Evolutionary conservation across 1,140 invertebrate genomes (phyloP).

Genomic region (Cotesia glomerata): DNA sequence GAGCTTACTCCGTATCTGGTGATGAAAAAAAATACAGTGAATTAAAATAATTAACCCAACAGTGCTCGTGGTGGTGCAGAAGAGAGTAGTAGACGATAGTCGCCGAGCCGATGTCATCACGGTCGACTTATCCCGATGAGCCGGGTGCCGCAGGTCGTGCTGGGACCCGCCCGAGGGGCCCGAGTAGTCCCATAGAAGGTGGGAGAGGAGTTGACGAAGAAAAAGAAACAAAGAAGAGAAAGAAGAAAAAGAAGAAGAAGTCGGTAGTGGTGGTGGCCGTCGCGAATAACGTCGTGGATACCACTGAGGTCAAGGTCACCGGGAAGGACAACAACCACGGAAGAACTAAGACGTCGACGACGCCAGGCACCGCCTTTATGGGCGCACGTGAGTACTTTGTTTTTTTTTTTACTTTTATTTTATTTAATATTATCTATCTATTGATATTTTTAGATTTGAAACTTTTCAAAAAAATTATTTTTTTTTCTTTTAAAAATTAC

Average conservation of each 20-base stretch:
- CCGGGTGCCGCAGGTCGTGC: constrained; percentile 48
- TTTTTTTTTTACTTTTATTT: background rate
- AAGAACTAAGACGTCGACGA: constrained; percentile 32
- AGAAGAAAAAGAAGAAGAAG: constrained; percentile 31
- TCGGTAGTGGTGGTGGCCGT: background rate
- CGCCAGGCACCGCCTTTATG: constrained; percentile 54
- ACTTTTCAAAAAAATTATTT: background rate
- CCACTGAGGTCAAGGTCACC: constrained; percentile 32
- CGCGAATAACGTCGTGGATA: too few relatives aligned
- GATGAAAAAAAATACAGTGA: background rate
- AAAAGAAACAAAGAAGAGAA: constrained; percentile 29
- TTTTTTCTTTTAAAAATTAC: background rate
- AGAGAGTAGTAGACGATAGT: constrained; percentile 40
- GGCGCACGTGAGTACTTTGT: constrained; percentile 52
- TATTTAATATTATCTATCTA: background rate
- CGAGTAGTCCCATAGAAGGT: constrained; percentile 27
- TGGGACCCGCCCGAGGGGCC: constrained; percentile 44
- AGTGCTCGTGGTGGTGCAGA: constrained; percentile 44
- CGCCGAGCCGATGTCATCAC: constrained; percentile 57
- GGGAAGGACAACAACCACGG: constrained; percentile 19
- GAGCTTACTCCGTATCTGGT: background rate
- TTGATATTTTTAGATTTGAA: background rate
- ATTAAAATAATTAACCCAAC: constrained; percentile 22
- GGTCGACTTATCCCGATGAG: constrained; percentile 49
- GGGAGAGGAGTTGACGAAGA: constrained; percentile 37